Base-by-base conservation (phyloP, 1,140 invertebrate genomes). In the Ditylenchus dipsaci region DNA sequence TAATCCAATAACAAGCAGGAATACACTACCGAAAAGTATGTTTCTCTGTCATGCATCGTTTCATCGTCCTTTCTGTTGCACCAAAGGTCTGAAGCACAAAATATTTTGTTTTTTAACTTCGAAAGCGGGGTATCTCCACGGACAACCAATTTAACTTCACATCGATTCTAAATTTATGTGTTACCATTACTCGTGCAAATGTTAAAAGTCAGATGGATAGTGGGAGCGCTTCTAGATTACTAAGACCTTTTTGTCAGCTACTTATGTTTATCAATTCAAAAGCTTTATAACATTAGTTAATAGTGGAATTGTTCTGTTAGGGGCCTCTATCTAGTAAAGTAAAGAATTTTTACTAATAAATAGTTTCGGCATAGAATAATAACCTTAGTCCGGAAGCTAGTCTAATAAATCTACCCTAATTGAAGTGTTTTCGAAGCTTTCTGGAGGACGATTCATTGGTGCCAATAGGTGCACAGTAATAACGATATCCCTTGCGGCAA, bases 81-180 rank as follows among this genome's bases (percentile, higher is more conserved):
- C 33, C 77, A 77, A 21, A 78, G 72, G 59, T 85, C 84, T 42
- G 77, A 75, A 3, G 76, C 69, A 74, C 84, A 85, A 17, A 68
- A 76, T n/a, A 85, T 84, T 30, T 75, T 76, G 57, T 85, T 78
- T 3, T 81, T 62, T 19, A 85, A 70, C 21, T 84, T 81, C 29
- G 79, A 74, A 30, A 85, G 69, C 21, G 63, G 63, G 68, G 83
- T 82, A 56, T 76, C 69, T 8, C 84, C 84, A 9, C 84, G 69
- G 8, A 85, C 77, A 26, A 78, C 62, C 43, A 83, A 79, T 27
- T 76, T 82, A 30, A 80, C 73, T 45, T 83, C 80, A n/a, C 80
- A 68, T 19, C 65, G 45, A n/a, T 78, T 62, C 68, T 76, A 23
- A 65, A 78, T 75, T 5, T 13, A 26, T 13, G n/a, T 11, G 43